Percentiles rank a stretch among this genome's conserved stretches.
phyloP scores from a whole-genome alignment of 2,113 vertebrate genomes.

The Macrotis lagotis region DNA sequence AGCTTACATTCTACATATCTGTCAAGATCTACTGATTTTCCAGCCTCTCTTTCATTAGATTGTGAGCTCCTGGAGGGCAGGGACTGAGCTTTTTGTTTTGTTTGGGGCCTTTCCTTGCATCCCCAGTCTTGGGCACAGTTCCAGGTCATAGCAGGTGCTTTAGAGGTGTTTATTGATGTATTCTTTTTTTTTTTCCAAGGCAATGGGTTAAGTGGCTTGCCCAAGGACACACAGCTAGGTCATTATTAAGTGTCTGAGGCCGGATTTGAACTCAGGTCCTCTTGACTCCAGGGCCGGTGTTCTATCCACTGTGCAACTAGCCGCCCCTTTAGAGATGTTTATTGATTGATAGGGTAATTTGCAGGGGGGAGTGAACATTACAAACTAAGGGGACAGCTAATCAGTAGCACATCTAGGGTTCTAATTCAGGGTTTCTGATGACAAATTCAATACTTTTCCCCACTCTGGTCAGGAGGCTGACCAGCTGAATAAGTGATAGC shows the following conservation, averaged over 20 bases:
- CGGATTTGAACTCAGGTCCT: too few species aligned
- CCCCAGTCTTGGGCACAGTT: background rate
- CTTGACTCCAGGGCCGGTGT: too few species aligned
- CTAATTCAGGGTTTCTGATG: background rate
- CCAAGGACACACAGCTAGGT: too few species aligned
- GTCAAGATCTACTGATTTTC: background rate
- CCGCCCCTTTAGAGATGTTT: background rate
- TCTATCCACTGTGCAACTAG: too few species aligned
- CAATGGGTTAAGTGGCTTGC: too few species aligned
- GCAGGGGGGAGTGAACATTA: background rate
- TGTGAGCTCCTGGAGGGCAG: background rate
- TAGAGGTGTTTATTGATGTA: background rate
- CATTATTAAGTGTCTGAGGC: too few species aligned
- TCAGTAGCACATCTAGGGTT: slow-evolving; percentile 8
- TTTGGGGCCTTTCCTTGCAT: background rate
- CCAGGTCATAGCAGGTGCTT: background rate
- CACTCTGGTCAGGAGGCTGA: background rate
- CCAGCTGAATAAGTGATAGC: background rate
- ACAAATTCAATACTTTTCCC: background rate
- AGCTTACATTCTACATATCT: background rate
- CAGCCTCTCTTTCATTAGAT: background rate
- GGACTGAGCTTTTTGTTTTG: background rate
- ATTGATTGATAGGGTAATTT: background rate
- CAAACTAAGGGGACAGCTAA: slow-evolving; percentile 5
- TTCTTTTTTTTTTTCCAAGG: too few species aligned